A percentile compares a stretch with the other conserved stretches of the same genome.
These are phyloP conservation scores for Mixornis gularis DNA, from an alignment of 2,113 vertebrate genomes.

Conservation along the genomic window DNA sequence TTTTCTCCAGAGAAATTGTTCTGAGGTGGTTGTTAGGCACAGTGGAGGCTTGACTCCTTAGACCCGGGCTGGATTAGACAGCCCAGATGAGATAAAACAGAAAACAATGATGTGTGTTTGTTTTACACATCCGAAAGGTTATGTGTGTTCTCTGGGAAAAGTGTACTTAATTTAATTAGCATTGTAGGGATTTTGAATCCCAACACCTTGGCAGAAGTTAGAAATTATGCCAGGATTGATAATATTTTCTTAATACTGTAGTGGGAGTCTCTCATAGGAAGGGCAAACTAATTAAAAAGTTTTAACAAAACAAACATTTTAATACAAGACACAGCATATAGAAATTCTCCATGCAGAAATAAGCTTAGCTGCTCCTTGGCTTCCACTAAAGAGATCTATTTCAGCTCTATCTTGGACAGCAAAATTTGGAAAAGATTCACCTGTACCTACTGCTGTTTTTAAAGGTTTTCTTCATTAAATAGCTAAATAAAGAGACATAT, in stretches of 20 bases:
- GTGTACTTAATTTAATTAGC: neutral
- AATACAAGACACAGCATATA: neutral
- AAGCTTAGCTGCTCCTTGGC: neutral
- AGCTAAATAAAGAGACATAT: neutral
- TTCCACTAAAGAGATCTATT: neutral
- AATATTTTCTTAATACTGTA: conserved; percentile 14
- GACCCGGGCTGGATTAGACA: neutral
- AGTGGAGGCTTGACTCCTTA: neutral
- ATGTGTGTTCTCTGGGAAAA: neutral
- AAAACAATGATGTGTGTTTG: neutral
- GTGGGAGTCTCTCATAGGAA: neutral
- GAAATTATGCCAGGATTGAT: neutral
- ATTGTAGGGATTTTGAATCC: conserved; percentile 5
- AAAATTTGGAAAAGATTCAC: neutral
- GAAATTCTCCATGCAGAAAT: neutral
- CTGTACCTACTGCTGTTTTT: neutral
- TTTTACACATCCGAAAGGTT: neutral
- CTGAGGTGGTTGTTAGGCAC: neutral
- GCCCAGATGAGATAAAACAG: neutral
- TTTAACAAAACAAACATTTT: conserved; percentile 18
- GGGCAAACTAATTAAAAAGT: conserved; percentile 29
- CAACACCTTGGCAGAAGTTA: neutral
- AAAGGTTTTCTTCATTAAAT: neutral
- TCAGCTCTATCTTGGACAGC: neutral
- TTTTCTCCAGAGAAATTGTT: conserved; percentile 17